phyloP scores from a whole-genome alignment of 53 echinoderm and acorn worm genomes.

The Zoroaster sp. region DNA sequence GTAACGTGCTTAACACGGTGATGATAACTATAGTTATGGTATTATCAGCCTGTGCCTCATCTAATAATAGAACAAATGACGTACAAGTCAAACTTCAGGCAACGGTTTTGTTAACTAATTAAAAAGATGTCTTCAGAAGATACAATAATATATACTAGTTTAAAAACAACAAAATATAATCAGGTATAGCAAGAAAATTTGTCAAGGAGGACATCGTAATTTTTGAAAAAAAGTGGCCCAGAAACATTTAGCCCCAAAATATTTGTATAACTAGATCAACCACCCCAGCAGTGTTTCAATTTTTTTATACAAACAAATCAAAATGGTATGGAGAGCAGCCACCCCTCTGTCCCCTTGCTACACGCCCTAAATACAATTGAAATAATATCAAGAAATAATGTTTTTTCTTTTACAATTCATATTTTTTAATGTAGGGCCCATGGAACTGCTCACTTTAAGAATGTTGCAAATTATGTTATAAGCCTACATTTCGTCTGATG shows the following conservation, averaged over 20 bases:
- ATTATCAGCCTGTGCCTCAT: background rate
- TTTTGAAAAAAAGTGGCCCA: no score
- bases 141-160: background rate
- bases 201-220: no score
- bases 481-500: background rate
- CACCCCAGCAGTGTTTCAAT: no score
- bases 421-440: background rate
- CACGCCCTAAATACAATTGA: no score
- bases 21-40: background rate
- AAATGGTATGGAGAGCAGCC: no score
- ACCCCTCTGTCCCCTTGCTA: no score
- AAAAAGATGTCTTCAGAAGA: background rate
- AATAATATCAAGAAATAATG: background rate
- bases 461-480: background rate
- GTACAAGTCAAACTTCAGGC: background rate
- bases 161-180: background rate
- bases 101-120: background rate
- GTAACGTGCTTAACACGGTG: background rate
- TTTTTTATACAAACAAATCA: no score
- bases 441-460: background rate
- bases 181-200: no score
- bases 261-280: no score
- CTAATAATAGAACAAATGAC: background rate
- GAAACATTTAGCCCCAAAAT: no score
- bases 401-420: background rate